phyloP scores from a whole-genome alignment of 2,888 invertebrate genomes.

The Trissoscelio sp. region DNA sequence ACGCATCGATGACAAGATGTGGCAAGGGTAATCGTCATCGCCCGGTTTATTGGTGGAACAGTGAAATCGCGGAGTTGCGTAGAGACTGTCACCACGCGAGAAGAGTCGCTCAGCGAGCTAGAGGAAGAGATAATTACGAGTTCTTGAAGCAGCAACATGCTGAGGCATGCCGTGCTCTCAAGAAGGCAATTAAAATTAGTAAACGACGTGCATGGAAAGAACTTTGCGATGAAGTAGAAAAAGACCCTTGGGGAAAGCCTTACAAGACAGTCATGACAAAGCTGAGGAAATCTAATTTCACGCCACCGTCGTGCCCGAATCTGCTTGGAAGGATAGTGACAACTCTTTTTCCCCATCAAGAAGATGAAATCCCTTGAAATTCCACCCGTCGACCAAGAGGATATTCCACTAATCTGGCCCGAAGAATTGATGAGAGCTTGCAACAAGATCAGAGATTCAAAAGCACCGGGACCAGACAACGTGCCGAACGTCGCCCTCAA shows the following conservation, averaged over 20 bases:
- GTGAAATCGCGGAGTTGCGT: slow-evolving; percentile 18
- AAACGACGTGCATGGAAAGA: slow-evolving; percentile 60
- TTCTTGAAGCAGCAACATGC: slow-evolving; percentile 31
- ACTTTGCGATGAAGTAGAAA: slow-evolving; percentile 66
- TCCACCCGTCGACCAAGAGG: not conserved
- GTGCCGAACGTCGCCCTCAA: no score
- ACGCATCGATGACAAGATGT: slow-evolving; percentile 20
- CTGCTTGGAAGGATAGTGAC: slow-evolving; percentile 1
- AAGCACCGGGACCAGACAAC: slow-evolving; percentile 2
- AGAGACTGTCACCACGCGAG: slow-evolving; percentile 22
- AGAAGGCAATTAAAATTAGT: slow-evolving; percentile 50
- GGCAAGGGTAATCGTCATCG: not conserved
- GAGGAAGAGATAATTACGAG: slow-evolving; percentile 45
- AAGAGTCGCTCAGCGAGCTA: slow-evolving; percentile 61
- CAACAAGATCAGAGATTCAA: slow-evolving; percentile 27
- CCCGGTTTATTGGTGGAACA: slow-evolving; percentile 59
- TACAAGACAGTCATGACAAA: slow-evolving; percentile 67
- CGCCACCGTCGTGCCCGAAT: slow-evolving; percentile 24
- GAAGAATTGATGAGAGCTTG: slow-evolving; percentile 61
- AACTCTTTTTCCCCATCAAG: slow-evolving; percentile 6
- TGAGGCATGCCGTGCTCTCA: slow-evolving; percentile 7
- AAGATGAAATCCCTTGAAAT: not conserved
- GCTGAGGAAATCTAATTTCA: slow-evolving; percentile 35
- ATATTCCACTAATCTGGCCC: not conserved
- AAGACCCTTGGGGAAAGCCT: slow-evolving; percentile 68